A percentile compares a stretch with the other conserved stretches of the same genome.
Conservation (phyloP, 2,888 invertebrate species). For the Julus scanicus region DNA sequence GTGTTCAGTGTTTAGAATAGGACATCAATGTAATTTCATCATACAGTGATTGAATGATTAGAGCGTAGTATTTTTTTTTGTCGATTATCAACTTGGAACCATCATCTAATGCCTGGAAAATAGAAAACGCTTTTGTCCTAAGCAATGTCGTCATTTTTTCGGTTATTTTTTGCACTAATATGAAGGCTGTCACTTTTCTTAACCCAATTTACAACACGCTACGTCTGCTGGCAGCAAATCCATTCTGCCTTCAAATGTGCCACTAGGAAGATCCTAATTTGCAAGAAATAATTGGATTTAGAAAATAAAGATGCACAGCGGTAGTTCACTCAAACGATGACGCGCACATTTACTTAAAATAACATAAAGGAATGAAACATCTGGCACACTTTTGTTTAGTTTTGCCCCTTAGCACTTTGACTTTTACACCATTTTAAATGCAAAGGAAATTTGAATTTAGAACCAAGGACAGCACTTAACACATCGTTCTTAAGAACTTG, state of each 20-base stretch:
- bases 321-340: neutral
- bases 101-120: neutral
- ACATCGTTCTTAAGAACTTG: no score
- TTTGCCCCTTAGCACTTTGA: no score
- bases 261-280: neutral
- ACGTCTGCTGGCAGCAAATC: neutral
- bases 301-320: neutral
- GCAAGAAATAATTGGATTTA: slow-evolving; percentile 11
- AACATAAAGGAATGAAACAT: neutral
- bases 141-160: neutral
- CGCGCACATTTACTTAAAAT: neutral
- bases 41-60: no score
- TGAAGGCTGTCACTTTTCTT: neutral
- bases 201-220: neutral
- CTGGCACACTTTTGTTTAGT: neutral
- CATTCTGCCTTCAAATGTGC: neutral
- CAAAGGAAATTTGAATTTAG: no score
- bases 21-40: no score
- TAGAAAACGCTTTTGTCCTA: neutral
- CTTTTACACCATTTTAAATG: no score
- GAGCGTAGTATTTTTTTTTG: neutral
- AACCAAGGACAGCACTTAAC: no score
- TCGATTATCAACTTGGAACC: neutral
- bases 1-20: neutral
- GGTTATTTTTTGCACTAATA: neutral